Percentiles rank a stretch among this genome's conserved stretches.
These are phyloP conservation scores for Neodon shergylaensis DNA, from an alignment of 2,113 vertebrate genomes.

Conservation along the genomic window DNA sequence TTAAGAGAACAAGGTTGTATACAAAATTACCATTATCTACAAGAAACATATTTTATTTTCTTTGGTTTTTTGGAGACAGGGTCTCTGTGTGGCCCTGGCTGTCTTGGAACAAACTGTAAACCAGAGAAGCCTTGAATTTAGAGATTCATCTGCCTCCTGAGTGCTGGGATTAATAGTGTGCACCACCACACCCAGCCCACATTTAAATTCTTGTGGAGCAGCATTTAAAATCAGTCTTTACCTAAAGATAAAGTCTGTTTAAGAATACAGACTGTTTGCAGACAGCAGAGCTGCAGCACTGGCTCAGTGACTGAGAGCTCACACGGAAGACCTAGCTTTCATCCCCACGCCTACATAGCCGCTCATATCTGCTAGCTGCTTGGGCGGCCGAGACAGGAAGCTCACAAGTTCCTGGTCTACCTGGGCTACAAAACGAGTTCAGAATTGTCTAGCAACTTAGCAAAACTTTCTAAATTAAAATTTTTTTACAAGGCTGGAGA, in stretches of 20 bases:
- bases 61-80: background rate
- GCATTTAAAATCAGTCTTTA: background rate
- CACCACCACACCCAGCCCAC: too few species aligned
- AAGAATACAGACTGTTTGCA: background rate
- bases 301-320: background rate
- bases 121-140: background rate
- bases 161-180: background rate
- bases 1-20: conserved; percentile 3
- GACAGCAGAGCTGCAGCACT: background rate
- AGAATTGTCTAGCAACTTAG: background rate
- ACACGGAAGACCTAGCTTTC: background rate
- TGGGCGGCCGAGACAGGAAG: background rate
- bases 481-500: background rate
- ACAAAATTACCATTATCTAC: conserved; percentile 13
- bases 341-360: background rate
- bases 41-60: conserved; percentile 7
- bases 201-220: background rate
- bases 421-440: background rate
- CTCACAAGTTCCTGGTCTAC: background rate
- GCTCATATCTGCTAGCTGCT: background rate
- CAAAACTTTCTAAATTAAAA: background rate
- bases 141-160: background rate
- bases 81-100: background rate
- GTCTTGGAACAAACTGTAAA: background rate
- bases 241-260: background rate